These are phyloP conservation scores for Cochlearius cochlearius DNA, from an alignment of 2,113 vertebrate species.

Conservation along the genomic window DNA sequence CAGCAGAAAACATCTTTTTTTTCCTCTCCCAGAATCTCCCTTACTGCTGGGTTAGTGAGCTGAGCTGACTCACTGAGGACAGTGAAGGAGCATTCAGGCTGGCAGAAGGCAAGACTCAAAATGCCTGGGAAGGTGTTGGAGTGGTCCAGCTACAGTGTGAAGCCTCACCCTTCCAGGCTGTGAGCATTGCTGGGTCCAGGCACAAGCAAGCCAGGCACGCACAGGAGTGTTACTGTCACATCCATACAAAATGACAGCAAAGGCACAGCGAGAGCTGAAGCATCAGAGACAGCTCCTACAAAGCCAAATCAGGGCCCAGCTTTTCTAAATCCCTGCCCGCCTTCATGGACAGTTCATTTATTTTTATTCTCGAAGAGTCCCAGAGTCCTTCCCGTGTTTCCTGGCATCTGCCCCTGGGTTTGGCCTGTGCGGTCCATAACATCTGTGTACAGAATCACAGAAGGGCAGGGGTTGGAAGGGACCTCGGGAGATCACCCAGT, in stretches of 20 bases:
- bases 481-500: too few relatives aligned
- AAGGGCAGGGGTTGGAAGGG: too few relatives aligned
- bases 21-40: neutral
- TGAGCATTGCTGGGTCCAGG: neutral
- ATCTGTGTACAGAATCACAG: too few relatives aligned
- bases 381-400: neutral
- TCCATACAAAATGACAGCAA: neutral
- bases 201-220: neutral
- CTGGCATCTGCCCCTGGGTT: neutral
- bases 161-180: neutral
- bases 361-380: neutral
- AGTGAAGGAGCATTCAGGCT: neutral
- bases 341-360: neutral
- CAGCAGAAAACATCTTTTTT: neutral
- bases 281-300: neutral
- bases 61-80: neutral
- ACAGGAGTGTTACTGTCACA: neutral
- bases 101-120: neutral
- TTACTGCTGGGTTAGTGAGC: neutral
- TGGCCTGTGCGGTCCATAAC: accelerated
- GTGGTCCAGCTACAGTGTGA: neutral
- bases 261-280: neutral
- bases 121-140: neutral
- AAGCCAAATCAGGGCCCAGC: neutral
- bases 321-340: neutral